Evolutionary conservation across 1,140 invertebrate species (phyloP), one percentile per base, ranked within the genome.

Genomic region (Drosophila tropicalis): DNA sequence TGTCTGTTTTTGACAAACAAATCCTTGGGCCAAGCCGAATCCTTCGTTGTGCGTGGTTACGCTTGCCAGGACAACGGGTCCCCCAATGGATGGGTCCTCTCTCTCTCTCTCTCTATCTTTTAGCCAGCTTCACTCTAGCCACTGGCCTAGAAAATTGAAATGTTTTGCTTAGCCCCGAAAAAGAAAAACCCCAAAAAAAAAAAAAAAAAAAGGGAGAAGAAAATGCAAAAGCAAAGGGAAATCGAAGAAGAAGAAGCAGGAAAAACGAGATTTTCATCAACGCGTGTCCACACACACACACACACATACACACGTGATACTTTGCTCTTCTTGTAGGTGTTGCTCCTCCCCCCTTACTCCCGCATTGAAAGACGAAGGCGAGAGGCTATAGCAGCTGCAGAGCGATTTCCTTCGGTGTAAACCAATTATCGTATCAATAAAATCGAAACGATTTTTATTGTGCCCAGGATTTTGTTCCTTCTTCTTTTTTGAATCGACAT

Each of bases 371-470:
- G 2, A 25, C 40, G n/a, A 13, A 13, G 17, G 9, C 41, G 19
- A n/a, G 39, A 57, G 63, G 54, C 15, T 66, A 64, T 67, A 79
- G 70, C 84, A 89, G 77, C 84, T 89, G 84, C 77, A 63, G 57
- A 17, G 22, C 81, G 74, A 89, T 81, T 89, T 81, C 76, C 69
- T 71, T 81, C 68, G 82, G 80, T 77, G 67, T 77, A 84, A 89
- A 89, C 73, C 84, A 80, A 89, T 84, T 89, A 89, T 87, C 80
- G 76, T 87, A 87, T 89, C 84, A 89, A 89, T 89, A 84, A 89
- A 89, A 79, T 71, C 81, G 71, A 89, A 76, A 87, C 70, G 81
- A 76, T 72, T 78, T 51, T 78, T 79, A 78, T 68, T 69, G 67
- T 61, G 64, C 65, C 62, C 62, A 41, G 40, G 39, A 61, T 76